A percentile compares a stretch with the other conserved stretches of the same genome.
phyloP scores from a whole-genome alignment of 2,113 vertebrate genomes.

The Ailuropoda melanoleuca region DNA sequence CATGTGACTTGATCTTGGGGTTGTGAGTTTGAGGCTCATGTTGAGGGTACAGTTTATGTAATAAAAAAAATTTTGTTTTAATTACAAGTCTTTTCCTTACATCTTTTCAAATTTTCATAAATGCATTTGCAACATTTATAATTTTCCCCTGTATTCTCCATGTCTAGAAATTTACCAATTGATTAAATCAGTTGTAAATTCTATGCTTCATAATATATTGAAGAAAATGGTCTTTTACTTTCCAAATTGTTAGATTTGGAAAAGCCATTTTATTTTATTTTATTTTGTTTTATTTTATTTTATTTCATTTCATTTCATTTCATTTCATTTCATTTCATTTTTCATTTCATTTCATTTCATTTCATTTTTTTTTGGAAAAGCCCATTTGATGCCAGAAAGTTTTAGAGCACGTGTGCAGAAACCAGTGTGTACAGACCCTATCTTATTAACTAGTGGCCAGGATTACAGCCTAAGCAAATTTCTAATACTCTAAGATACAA shows the following conservation, averaged over 20 bases:
- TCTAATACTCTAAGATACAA: too few relatives aligned
- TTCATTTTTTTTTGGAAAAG: not conserved
- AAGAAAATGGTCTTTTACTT: not conserved
- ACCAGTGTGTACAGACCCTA: too few relatives aligned
- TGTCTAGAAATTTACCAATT: not conserved
- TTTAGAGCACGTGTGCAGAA: not conserved
- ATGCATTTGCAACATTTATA: not conserved
- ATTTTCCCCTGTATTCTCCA: not conserved
- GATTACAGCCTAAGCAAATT: too few relatives aligned
- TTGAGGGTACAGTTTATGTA: not conserved
- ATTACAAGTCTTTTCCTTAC: not conserved
- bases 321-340: too few relatives aligned
- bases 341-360: too few relatives aligned
- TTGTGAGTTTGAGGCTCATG: not conserved
- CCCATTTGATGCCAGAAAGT: not conserved
- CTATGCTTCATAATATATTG: not conserved
- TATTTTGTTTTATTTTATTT: too few relatives aligned
- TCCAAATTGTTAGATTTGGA: not conserved
- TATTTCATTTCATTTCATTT: too few relatives aligned
- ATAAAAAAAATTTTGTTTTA: not conserved
- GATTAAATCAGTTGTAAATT: not conserved
- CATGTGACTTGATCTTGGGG: not conserved
- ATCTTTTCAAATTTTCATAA: not conserved
- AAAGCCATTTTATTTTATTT: too few relatives aligned
- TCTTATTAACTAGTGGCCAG: too few relatives aligned